Evolutionary conservation across 2,113 vertebrate genomes (phyloP).

Genomic region (Aphyosemion australe): DNA sequence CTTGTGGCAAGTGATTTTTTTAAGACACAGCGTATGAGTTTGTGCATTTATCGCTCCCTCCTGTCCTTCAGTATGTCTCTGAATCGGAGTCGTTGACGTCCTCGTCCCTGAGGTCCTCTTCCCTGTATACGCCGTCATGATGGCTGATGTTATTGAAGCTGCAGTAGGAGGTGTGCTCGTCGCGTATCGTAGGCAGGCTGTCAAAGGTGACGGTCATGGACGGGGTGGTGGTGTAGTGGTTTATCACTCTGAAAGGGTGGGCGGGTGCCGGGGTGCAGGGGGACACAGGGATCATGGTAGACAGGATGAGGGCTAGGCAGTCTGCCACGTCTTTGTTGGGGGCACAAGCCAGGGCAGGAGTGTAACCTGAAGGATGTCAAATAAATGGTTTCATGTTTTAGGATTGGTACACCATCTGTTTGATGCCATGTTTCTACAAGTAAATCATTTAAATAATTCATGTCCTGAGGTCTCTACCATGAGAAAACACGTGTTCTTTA

Average conservation of each 20-base stretch:
- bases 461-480: no score
- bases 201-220: slow-evolving; percentile 96
- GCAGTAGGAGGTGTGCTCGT: slow-evolving; percentile 91
- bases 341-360: slow-evolving; percentile 96
- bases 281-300: slow-evolving; percentile 98
- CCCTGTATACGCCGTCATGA: slow-evolving; percentile 88
- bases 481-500: no score
- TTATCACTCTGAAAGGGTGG: slow-evolving; percentile 92
- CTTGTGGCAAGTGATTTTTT: slow-evolving; percentile 60
- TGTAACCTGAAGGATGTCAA: slow-evolving; percentile 84
- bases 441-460: no score
- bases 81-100: slow-evolving; percentile 98
- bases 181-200: slow-evolving; percentile 87
- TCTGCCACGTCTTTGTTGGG: slow-evolving; percentile 99
- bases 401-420: no score
- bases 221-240: slow-evolving; percentile 92
- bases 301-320: slow-evolving; percentile 96
- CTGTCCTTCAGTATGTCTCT: slow-evolving; percentile 89
- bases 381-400: neutral
- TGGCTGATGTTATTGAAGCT: slow-evolving; percentile 95
- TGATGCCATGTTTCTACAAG: neutral
- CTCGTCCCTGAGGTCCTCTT: slow-evolving; percentile 92
- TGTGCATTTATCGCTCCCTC: slow-evolving; percentile 37
- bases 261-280: slow-evolving; percentile 86
- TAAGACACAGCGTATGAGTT: slow-evolving; percentile 75